Evolutionary conservation across 2,113 vertebrate species (phyloP), one percentile per base, ranked within the genome.

Genomic region (Chionis minor): DNA sequence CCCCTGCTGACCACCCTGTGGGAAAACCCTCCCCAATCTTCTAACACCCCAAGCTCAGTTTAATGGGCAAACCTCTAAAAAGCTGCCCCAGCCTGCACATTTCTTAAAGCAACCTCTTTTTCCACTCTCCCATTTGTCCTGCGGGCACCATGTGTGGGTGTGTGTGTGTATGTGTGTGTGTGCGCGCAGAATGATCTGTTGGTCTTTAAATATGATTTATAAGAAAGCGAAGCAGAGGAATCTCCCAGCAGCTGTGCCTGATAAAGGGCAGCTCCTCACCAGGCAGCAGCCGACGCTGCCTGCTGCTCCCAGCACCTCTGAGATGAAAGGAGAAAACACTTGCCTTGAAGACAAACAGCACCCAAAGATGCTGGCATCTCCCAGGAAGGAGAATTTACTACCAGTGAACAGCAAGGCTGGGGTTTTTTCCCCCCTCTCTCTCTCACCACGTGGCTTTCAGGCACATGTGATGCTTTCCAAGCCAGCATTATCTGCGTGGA

Each of bases 121-220:
- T 21, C 38, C 38, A 3, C 47, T 44, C 51, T 70, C 13, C 8
- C 5, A 0, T 51, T 35, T 33, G 51, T 12, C 4, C 0, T 10
- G 7, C 0, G 0, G 1, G 6, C 67, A 13, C 12, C 15, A 6
- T 20, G 27, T 42, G 38, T 63, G 56, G n/a, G 59, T 27, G 38
- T n/a, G 22, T 13, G 61, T 19, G 26, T 20, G 18, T 23, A 30
- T 14, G 44, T 12, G 27, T 18, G 9, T 8, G 21, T 24, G 23
- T 33, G 14, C 6, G n/a, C 24, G 23, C 44, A 38, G 89, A 40
- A 20, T 17, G 67, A 35, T 73, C 52, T 65, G 27, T 6, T 27
- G 83, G 27, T 8, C 5, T 86, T 73, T 42, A 80, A 13, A 61
- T 33, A 45, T 4, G 23, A 87, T 80, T 86, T 72, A 79, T 4